phyloP scores from a whole-genome alignment of 2,888 invertebrate species.

The Crepidodera aurea region DNA sequence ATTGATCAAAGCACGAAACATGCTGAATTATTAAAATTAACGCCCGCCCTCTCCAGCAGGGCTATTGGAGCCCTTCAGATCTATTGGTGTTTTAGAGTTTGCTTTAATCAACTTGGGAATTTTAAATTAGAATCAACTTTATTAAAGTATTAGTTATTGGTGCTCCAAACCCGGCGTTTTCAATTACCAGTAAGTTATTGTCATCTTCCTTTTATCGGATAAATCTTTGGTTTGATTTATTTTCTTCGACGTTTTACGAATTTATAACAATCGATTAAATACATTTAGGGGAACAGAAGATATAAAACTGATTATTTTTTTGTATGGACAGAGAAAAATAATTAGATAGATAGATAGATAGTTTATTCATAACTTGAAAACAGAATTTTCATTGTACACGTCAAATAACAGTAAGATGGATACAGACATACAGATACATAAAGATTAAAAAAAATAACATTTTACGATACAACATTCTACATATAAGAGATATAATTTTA shows the following conservation, averaged over 20 bases:
- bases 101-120: constrained; percentile 32
- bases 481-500: too few relatives aligned
- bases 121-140: constrained; percentile 29
- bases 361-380: too few relatives aligned
- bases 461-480: too few relatives aligned
- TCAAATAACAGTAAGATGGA: too few relatives aligned
- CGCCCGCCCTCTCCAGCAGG: not conserved
- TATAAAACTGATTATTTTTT: too few relatives aligned
- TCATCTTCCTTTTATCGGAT: constrained; percentile 13
- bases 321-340: too few relatives aligned
- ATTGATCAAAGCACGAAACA: not conserved
- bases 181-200: constrained; percentile 32
- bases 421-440: too few relatives aligned
- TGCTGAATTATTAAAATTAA: constrained; percentile 21
- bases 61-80: constrained; percentile 6
- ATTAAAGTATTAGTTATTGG: constrained; percentile 23
- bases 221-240: constrained; percentile 12
- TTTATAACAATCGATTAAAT: not conserved
- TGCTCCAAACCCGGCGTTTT: constrained; percentile 19
- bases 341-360: too few relatives aligned
- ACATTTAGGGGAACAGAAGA: too few relatives aligned
- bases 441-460: too few relatives aligned
- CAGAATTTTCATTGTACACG: too few relatives aligned
- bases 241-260: constrained; percentile 2
- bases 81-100: constrained; percentile 15